Conservation (phyloP, 2,797 vertebrate genomes). For the Microctenopoma lineatum region DNA sequence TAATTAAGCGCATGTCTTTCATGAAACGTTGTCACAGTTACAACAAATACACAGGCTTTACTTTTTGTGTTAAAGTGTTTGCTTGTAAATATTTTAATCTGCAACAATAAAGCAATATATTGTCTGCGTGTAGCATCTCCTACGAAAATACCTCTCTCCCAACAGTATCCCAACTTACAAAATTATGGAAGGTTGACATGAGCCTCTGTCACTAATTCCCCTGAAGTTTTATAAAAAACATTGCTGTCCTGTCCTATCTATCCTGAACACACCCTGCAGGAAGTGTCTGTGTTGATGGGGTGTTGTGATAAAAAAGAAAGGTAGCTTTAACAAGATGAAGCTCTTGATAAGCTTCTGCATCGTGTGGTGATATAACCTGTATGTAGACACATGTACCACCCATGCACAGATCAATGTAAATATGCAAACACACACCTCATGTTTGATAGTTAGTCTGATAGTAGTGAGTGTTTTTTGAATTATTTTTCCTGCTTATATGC, state of each 20-base stretch:
- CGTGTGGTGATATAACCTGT: constrained; percentile 1
- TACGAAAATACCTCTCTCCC: too few relatives aligned
- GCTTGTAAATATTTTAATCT: too few relatives aligned
- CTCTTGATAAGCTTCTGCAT: constrained; percentile 13
- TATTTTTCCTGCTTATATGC: not conserved
- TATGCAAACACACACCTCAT: not conserved
- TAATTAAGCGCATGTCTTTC: too few relatives aligned
- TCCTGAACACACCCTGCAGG: not conserved
- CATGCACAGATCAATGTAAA: not conserved
- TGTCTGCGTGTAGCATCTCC: too few relatives aligned
- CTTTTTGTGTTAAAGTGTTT: too few relatives aligned
- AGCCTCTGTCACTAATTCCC: constrained; percentile 13
- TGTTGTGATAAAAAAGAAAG: constrained; percentile 23
- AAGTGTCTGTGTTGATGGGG: not conserved
- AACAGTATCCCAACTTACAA: not conserved
- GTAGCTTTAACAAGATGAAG: not conserved
- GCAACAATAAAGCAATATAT: too few relatives aligned
- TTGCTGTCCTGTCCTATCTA: not conserved
- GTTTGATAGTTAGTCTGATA: not conserved
- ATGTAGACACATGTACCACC: constrained; percentile 5
- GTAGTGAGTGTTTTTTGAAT: not conserved
- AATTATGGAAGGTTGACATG: constrained; percentile 20
- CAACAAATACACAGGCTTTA: too few relatives aligned
- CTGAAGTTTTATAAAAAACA: constrained; percentile 2
- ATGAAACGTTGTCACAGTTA: too few relatives aligned